Conservation (phyloP, 2,888 invertebrate genomes). For the Prosopocoilus inquinatus region DNA sequence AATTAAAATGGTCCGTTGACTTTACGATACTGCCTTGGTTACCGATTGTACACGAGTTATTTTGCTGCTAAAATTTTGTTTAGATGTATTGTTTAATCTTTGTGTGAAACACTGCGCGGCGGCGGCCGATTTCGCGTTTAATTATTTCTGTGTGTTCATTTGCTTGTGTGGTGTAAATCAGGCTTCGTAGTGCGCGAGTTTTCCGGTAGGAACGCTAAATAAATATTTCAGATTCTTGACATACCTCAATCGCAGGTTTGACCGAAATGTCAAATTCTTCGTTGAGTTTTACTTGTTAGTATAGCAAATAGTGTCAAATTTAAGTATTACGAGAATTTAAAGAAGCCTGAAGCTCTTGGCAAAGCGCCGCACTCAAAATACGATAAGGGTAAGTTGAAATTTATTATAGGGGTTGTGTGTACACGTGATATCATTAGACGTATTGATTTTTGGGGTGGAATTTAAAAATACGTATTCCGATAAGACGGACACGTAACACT, state of each 20-base stretch:
- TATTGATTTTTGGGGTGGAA: conserved; percentile 45
- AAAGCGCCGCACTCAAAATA: conserved; percentile 1
- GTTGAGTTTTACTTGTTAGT: conserved; percentile 50
- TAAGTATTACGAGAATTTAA: conserved; percentile 24
- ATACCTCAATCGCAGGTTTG: conserved; percentile 68
- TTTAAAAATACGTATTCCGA: conserved; percentile 17
- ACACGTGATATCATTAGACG: conserved; percentile 36
- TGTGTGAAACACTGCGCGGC: too few relatives aligned
- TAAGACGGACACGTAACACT: background rate
- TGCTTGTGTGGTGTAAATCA: too few relatives aligned
- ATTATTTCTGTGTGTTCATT: too few relatives aligned
- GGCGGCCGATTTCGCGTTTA: too few relatives aligned
- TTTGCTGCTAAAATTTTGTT: background rate
- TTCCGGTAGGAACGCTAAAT: conserved; percentile 61
- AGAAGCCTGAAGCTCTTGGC: background rate
- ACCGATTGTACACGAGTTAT: background rate
- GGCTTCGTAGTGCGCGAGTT: conserved; percentile 48
- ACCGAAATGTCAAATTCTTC: conserved; percentile 69
- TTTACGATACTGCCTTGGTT: background rate
- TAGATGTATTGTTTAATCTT: too few relatives aligned
- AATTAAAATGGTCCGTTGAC: background rate
- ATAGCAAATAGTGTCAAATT: conserved; percentile 42
- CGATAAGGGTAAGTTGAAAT: conserved; percentile 28
- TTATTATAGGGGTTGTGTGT: conserved; percentile 22
- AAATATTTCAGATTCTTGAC: conserved; percentile 67